Conservation (phyloP, 2,888 invertebrate genomes). For the Lasius platythorax region DNA sequence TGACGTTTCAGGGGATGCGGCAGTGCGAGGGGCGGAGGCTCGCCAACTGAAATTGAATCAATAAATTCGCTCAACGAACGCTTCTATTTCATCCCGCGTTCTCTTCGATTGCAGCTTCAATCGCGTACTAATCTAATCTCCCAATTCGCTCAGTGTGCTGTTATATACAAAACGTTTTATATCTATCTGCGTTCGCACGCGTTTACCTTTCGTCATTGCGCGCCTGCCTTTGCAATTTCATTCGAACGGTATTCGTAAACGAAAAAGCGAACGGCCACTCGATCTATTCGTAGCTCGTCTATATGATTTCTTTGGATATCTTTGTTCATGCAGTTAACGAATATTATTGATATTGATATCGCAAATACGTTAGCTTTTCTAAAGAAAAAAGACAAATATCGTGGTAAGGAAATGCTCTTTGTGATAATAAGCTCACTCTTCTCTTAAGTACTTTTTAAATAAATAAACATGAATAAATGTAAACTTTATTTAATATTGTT, state of each 20-base stretch:
- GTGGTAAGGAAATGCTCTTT: not conserved
- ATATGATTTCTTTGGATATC: conserved; percentile 10
- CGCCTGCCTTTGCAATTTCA: not conserved
- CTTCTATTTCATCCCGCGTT: conserved; percentile 67
- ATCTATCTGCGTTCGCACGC: conserved; percentile 35
- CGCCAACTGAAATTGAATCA: conserved; percentile 72
- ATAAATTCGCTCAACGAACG: conserved; percentile 72
- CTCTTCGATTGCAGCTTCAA: conserved; percentile 70
- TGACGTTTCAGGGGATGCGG: conserved; percentile 14
- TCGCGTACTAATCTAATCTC: conserved; percentile 71
- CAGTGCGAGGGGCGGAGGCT: conserved; percentile 43
- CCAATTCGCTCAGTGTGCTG: conserved; percentile 60
- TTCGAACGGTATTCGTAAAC: not conserved
- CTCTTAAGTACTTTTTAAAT: not conserved
- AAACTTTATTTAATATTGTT: not conserved
- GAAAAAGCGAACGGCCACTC: not conserved
- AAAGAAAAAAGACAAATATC: not conserved
- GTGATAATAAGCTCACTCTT: not conserved
- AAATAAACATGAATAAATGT: not conserved
- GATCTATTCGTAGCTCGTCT: not conserved
- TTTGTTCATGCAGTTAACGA: not conserved
- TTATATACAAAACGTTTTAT: conserved; percentile 54
- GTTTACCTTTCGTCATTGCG: not conserved
- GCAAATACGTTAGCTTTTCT: not conserved
- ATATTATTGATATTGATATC: not conserved